These are phyloP conservation scores for Latrodectus hesperus DNA, from an alignment of 2,888 invertebrate species.

Conservation along the genomic window DNA sequence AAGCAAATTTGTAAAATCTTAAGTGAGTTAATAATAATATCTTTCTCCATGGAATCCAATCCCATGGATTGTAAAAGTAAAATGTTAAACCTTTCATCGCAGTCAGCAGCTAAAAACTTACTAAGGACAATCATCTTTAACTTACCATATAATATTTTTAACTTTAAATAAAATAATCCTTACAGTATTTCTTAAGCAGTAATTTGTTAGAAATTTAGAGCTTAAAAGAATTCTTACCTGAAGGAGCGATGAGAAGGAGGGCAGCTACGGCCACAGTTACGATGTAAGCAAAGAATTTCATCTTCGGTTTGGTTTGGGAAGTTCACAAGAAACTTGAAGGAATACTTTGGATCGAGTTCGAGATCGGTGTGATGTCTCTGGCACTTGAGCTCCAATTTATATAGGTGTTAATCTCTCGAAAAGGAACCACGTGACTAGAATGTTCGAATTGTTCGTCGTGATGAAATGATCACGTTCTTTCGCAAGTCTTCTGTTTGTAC, in stretches of 20 bases:
- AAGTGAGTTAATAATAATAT: too few relatives aligned
- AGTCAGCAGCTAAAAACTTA: too few relatives aligned
- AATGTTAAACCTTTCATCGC: too few relatives aligned
- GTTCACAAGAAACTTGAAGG: neutral
- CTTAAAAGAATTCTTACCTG: slow-evolving; percentile 7
- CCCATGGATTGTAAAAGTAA: too few relatives aligned
- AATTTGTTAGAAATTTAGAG: too few relatives aligned
- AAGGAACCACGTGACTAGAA: neutral
- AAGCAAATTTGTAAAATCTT: too few relatives aligned
- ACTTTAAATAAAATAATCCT: too few relatives aligned
- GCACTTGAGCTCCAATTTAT: neutral
- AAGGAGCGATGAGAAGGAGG: slow-evolving; percentile 22
- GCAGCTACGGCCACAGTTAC: slow-evolving; percentile 13
- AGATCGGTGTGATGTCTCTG: neutral
- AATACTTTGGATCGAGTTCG: neutral
- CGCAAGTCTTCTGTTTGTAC: neutral
- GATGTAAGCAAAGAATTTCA: slow-evolving; percentile 42
- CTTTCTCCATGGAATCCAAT: too few relatives aligned
- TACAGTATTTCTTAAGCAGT: too few relatives aligned
- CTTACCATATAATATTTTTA: too few relatives aligned
- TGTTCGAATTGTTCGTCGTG: neutral
- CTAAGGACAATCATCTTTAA: too few relatives aligned
- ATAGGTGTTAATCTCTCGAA: neutral
- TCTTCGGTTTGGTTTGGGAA: neutral
- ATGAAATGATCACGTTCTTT: neutral